A percentile compares a stretch with the other conserved stretches of the same genome.
Conservation (phyloP, 2,113 vertebrate genomes). For the Chaetura pelagica region DNA sequence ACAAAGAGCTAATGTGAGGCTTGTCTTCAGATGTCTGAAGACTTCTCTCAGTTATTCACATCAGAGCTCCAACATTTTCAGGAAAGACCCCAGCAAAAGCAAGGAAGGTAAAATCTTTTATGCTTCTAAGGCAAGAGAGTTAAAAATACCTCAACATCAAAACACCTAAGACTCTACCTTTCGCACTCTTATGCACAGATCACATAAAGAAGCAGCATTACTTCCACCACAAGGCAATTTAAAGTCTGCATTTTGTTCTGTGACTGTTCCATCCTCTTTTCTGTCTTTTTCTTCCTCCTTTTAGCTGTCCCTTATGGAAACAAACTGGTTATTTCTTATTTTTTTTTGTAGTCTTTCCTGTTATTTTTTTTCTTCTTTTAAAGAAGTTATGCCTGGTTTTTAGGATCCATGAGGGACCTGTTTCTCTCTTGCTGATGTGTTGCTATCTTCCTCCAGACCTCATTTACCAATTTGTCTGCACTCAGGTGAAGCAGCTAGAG, state of each 20-base stretch:
- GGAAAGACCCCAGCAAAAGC: background rate
- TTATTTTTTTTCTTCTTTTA: background rate
- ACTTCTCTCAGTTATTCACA: background rate
- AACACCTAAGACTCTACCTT: background rate
- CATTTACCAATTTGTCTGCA: background rate
- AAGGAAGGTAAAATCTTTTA: background rate
- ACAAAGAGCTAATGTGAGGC: accelerated
- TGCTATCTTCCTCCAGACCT: background rate
- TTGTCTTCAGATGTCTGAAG: background rate
- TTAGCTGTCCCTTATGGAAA: background rate
- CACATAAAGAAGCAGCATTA: background rate
- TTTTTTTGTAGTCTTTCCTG: background rate
- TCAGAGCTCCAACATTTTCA: background rate
- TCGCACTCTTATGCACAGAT: background rate
- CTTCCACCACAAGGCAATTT: background rate
- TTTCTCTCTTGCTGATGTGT: background rate
- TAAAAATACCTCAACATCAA: background rate
- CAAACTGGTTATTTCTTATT: background rate
- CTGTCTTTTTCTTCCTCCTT: background rate
- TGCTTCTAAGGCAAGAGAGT: background rate
- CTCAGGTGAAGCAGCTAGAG: background rate
- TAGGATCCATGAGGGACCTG: background rate
- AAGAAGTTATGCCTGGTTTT: background rate
- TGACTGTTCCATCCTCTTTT: background rate
- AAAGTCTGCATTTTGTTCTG: background rate